Evolutionary conservation across 1,140 invertebrate genomes (phyloP).

Genomic region (Sitophilus oryzae): DNA sequence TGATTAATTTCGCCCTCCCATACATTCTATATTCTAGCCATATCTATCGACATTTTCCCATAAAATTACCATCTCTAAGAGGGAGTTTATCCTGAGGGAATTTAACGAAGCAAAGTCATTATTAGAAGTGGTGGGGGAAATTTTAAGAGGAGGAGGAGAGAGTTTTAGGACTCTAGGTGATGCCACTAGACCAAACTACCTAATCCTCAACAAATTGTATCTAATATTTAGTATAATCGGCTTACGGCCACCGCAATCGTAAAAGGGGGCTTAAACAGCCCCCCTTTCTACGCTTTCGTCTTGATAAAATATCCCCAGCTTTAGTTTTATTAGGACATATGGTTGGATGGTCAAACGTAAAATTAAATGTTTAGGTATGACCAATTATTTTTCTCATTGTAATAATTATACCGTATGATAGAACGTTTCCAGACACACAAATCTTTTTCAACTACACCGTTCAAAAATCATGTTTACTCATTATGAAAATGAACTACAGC

Average conservation of each 20-base stretch:
- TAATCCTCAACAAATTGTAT: constrained; percentile 42
- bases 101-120: background rate
- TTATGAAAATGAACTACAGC: too few relatives aligned
- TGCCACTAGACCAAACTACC: constrained; percentile 3
- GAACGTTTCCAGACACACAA: too few relatives aligned
- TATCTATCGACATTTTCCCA: too few relatives aligned
- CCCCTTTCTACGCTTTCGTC: too few relatives aligned
- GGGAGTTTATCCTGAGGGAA: background rate
- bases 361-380: too few relatives aligned
- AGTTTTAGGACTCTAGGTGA: constrained; percentile 37
- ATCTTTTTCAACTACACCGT: too few relatives aligned
- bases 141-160: constrained; percentile 35
- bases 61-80: background rate
- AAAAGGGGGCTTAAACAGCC: constrained; percentile 6
- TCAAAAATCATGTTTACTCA: too few relatives aligned
- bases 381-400: too few relatives aligned
- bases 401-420: too few relatives aligned
- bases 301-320: constrained; percentile 14
- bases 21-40: too few relatives aligned
- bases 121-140: constrained; percentile 19
- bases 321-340: constrained; percentile 21
- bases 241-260: constrained; percentile 27
- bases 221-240: constrained; percentile 42
- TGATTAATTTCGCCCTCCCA: too few relatives aligned
- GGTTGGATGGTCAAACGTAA: too few relatives aligned